phyloP scores from a whole-genome alignment of 2,888 invertebrate genomes.

The Hanleya hanleyi region DNA sequence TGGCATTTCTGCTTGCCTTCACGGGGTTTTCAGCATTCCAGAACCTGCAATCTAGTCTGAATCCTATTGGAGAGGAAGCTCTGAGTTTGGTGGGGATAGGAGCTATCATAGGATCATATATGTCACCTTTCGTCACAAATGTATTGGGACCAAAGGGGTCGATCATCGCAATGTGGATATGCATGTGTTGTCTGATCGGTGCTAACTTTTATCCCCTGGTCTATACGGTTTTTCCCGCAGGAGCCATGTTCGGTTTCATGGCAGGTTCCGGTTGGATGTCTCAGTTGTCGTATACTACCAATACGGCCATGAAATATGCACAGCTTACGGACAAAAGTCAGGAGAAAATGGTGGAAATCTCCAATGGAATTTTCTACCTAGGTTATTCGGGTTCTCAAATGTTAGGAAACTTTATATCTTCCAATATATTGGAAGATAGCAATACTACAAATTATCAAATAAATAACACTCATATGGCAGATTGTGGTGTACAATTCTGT shows the following conservation, averaged over 20 bases:
- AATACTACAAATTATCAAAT: neutral
- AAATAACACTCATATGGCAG: neutral
- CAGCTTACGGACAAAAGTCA: neutral
- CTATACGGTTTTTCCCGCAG: neutral
- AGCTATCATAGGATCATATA: neutral
- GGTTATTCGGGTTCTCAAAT: neutral
- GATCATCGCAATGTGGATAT: neutral
- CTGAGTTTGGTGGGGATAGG: neutral
- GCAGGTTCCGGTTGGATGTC: neutral
- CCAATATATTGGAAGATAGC: neutral
- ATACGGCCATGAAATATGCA: neutral
- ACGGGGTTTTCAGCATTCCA: neutral
- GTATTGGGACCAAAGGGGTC: neutral
- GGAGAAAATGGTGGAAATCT: neutral
- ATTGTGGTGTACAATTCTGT: neutral
- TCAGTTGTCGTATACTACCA: slow-evolving; percentile 3
- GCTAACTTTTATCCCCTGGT: neutral
- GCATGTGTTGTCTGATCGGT: neutral
- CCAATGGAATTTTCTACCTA: neutral
- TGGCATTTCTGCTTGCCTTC: neutral
- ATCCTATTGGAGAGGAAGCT: neutral
- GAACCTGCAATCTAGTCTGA: neutral
- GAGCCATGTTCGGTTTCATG: neutral
- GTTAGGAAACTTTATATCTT: neutral
- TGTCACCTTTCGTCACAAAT: neutral